Evolutionary conservation across 2,113 vertebrate species (phyloP).

Genomic region (Rhea americana): DNA sequence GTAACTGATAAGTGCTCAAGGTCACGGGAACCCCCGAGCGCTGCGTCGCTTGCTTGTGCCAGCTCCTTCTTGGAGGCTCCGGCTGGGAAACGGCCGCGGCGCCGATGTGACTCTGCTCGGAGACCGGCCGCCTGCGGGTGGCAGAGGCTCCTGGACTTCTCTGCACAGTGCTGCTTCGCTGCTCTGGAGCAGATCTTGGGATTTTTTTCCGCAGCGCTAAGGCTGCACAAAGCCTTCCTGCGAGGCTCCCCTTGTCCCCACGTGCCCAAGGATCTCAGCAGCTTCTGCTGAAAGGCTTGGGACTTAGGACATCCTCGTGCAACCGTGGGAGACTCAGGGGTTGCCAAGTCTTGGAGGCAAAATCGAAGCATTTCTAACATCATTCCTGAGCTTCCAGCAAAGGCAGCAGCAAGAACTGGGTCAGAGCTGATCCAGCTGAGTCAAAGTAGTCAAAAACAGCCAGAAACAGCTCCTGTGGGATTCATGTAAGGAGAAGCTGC

Average conservation of each 20-base stretch:
- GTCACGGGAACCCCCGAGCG: constrained; percentile 1
- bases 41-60: constrained; percentile 45
- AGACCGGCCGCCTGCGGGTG: background rate
- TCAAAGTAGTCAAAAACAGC: background rate
- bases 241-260: background rate
- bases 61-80: constrained; percentile 16
- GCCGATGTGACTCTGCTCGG: constrained; percentile 40
- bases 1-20: background rate
- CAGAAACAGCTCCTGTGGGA: background rate
- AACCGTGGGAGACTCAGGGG: background rate
- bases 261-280: background rate
- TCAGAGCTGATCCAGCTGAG: background rate
- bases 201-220: background rate
- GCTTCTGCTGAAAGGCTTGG: background rate
- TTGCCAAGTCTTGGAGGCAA: background rate
- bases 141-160: constrained; percentile 8
- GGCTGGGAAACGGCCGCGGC: background rate
- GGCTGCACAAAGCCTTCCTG: background rate
- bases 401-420: background rate
- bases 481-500: accelerated
- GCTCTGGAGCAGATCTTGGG: background rate
- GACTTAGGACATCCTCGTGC: background rate
- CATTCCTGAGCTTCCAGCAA: background rate
- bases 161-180: background rate
- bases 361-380: background rate